phyloP scores from a whole-genome alignment of 1,140 invertebrate genomes.

The Goniozus legneri region DNA sequence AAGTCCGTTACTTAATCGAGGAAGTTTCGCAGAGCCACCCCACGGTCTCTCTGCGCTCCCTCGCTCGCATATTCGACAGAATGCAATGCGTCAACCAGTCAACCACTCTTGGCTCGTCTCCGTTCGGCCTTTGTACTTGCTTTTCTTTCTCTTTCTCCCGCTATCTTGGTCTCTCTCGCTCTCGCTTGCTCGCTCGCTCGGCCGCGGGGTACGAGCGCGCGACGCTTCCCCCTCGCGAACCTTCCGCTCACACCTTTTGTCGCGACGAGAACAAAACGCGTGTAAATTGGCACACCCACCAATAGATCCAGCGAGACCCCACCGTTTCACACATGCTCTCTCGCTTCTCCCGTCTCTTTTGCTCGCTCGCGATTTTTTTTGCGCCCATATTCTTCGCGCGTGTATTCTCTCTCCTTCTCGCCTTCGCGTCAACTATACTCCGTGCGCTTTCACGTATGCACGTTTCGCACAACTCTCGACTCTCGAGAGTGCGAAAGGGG shows the following conservation, averaged over 20 bases:
- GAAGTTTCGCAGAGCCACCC: too few relatives aligned
- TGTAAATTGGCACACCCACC: conserved; percentile 45
- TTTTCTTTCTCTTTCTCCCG: conserved; percentile 12
- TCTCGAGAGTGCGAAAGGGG: conserved; percentile 19
- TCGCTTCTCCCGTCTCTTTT: conserved; percentile 5
- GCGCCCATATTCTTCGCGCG: not conserved
- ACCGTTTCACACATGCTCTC: conserved; percentile 16
- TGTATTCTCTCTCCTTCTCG: conserved; percentile 1
- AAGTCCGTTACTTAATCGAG: too few relatives aligned
- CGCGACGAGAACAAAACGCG: conserved; percentile 39
- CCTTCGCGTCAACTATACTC: conserved; percentile 3
- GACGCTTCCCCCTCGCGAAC: conserved; percentile 11
- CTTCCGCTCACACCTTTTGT: conserved; percentile 42
- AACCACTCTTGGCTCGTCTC: conserved; percentile 23
- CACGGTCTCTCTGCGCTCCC: too few relatives aligned
- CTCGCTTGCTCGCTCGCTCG: not conserved
- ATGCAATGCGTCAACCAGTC: conserved; percentile 32
- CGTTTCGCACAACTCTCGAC: conserved; percentile 17
- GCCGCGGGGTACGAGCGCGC: too few relatives aligned
- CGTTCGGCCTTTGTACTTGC: conserved; percentile 31
- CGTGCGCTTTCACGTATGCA: not conserved
- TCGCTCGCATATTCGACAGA: conserved; percentile 10
- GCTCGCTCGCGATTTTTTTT: conserved; percentile 6
- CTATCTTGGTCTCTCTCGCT: not conserved
- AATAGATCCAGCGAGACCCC: conserved; percentile 27